Percentiles rank a stretch among this genome's conserved stretches.
These are phyloP conservation scores for Epiblema foenella DNA, from an alignment of 2,888 invertebrate genomes.

Conservation along the genomic window DNA sequence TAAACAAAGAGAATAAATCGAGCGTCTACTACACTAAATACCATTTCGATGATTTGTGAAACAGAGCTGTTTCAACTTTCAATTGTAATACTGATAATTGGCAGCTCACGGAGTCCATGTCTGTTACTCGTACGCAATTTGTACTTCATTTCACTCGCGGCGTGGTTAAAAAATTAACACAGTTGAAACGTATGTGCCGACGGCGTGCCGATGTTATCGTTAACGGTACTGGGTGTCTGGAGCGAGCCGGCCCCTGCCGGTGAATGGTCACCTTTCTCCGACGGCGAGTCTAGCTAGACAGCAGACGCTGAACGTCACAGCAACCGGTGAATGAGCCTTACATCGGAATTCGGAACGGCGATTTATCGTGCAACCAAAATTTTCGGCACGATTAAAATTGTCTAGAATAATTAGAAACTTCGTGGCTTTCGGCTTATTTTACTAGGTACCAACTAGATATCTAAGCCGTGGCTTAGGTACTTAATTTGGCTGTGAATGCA, in stretches of 20 bases:
- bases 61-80: constrained; percentile 30
- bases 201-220: constrained; percentile 55
- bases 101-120: constrained; percentile 32
- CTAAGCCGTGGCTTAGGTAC: constrained; percentile 39
- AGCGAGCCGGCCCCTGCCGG: constrained; percentile 69
- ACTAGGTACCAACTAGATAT: constrained; percentile 46
- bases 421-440: constrained; percentile 49
- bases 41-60: constrained; percentile 7
- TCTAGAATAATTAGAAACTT: constrained; percentile 67
- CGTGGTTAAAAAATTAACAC: constrained; percentile 35
- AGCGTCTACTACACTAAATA: background rate
- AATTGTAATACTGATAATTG: constrained; percentile 31
- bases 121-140: constrained; percentile 30
- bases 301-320: constrained; percentile 60
- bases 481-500: constrained; percentile 38
- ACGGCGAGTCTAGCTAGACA: constrained; percentile 78
- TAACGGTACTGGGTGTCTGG: constrained; percentile 68
- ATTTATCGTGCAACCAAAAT: constrained; percentile 72
- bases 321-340: constrained; percentile 81
- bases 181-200: constrained; percentile 39
- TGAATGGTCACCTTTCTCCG: constrained; percentile 85
- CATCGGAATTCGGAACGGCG: constrained; percentile 81
- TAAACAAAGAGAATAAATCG: constrained; percentile 12
- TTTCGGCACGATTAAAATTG: constrained; percentile 68
- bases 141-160: constrained; percentile 38